Conservation (phyloP, 2,888 invertebrate species). For the Scaptomyza polygonia region DNA sequence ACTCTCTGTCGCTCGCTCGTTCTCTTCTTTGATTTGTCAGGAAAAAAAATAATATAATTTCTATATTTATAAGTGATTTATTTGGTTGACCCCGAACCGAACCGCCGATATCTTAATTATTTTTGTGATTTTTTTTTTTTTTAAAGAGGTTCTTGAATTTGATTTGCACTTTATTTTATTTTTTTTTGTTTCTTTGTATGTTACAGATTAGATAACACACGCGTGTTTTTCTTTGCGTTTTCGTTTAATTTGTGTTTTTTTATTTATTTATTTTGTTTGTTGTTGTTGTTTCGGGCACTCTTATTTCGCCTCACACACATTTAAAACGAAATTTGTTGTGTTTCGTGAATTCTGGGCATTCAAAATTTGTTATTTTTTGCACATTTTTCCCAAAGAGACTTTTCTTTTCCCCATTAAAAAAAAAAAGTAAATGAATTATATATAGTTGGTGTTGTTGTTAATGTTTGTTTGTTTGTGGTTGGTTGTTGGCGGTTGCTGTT, state of each 20-base stretch:
- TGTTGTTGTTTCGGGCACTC: slow-evolving; percentile 5
- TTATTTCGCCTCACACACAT: slow-evolving; percentile 5
- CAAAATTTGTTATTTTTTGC: slow-evolving; percentile 27
- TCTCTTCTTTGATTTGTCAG: slow-evolving; percentile 5
- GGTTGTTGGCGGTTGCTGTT: slow-evolving; percentile 36
- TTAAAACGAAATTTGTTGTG: slow-evolving; percentile 10
- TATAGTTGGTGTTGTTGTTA: slow-evolving; percentile 6
- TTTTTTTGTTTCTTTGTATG: slow-evolving; percentile 28
- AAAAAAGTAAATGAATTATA: slow-evolving; percentile 4
- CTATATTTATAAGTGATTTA: slow-evolving; percentile 7
- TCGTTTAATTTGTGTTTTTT: slow-evolving; percentile 19
- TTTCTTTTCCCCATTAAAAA: slow-evolving; percentile 5
- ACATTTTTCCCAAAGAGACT: slow-evolving; percentile 26
- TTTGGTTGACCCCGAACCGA: slow-evolving; percentile 23
- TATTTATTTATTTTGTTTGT: slow-evolving; percentile 5
- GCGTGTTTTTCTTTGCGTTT: slow-evolving; percentile 55
- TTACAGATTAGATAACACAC: slow-evolving; percentile 77
- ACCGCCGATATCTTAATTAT: slow-evolving; percentile 26
- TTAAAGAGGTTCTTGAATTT: slow-evolving; percentile 21
- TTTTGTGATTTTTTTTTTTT: not conserved
- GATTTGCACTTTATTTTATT: slow-evolving; percentile 21
- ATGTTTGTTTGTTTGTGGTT: slow-evolving; percentile 46
- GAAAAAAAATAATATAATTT: slow-evolving; percentile 22
- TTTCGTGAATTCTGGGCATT: slow-evolving; percentile 1
- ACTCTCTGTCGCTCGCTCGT: not conserved